These are phyloP conservation scores for Palaemon carinicauda DNA, from an alignment of 1,140 invertebrate genomes.

Conservation along the genomic window DNA sequence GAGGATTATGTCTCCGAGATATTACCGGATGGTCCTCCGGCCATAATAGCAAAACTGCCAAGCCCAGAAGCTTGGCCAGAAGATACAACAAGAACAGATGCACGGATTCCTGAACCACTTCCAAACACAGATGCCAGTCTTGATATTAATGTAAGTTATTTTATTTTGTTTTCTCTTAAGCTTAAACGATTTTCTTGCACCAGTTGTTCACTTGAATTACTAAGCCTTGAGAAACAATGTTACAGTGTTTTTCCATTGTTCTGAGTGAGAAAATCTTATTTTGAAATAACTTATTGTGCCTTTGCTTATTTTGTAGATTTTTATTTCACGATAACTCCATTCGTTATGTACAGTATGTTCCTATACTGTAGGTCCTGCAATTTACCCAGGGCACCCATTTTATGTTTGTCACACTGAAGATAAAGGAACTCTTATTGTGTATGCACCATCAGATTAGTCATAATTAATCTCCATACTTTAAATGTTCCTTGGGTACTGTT, in stretches of 20 bases:
- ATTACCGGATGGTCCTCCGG: slow-evolving; percentile 15
- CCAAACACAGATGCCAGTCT: slow-evolving; percentile 17
- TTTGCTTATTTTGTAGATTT: slow-evolving; percentile 60
- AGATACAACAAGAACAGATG: neutral
- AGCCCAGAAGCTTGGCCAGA: slow-evolving; percentile 4
- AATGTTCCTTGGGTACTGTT: no score
- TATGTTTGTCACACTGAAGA: no score
- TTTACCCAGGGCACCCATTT: no score
- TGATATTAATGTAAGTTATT: slow-evolving; percentile 41
- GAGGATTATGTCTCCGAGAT: neutral
- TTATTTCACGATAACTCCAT: neutral
- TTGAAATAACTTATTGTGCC: slow-evolving; percentile 40
- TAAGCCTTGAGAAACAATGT: slow-evolving; percentile 44
- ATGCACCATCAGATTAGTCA: no score
- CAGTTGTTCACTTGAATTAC: neutral
- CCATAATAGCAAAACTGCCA: neutral
- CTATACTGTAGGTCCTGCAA: no score
- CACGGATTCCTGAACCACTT: slow-evolving; percentile 34
- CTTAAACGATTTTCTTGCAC: neutral
- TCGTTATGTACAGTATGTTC: no score
- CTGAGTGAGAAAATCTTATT: slow-evolving; percentile 63
- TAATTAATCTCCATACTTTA: no score
- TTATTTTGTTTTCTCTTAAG: neutral
- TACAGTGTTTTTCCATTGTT: slow-evolving; percentile 62
- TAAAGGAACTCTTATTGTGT: no score